Percentiles rank a stretch among this genome's conserved stretches.
Conservation (phyloP, 2,888 invertebrate species). For the Xestia c-nigrum region DNA sequence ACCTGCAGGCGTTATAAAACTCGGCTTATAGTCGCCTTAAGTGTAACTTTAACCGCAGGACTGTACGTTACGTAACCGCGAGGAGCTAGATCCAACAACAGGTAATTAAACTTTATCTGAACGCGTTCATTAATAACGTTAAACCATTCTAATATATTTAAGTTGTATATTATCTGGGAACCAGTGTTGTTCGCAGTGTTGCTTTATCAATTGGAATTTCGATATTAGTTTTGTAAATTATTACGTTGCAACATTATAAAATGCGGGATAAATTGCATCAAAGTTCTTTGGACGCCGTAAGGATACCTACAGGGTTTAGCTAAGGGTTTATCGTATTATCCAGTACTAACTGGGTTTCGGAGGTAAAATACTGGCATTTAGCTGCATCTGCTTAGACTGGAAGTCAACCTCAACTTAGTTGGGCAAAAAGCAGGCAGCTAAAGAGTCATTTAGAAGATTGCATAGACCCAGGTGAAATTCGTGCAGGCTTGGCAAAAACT, state of each 20-base stretch:
- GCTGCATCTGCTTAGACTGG: too few species aligned
- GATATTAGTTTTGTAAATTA: conserved; percentile 32
- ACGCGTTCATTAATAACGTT: conserved; percentile 62
- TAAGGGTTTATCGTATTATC: too few species aligned
- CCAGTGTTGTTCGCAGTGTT: conserved; percentile 26
- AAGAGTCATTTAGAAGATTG: too few species aligned
- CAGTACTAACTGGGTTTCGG: too few species aligned
- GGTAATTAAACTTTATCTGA: conserved; percentile 64
- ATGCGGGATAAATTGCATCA: conserved; percentile 4
- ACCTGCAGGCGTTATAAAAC: too few species aligned
- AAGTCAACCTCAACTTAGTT: too few species aligned
- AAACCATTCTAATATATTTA: conserved; percentile 52
- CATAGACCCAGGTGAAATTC: too few species aligned
- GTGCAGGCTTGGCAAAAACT: too few species aligned
- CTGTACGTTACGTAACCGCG: conserved; percentile 61
- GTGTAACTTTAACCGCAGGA: conserved; percentile 49
- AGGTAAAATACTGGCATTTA: too few species aligned
- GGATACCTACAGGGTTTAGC: not conserved
- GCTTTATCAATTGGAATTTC: conserved; percentile 40
- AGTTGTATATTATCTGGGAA: conserved; percentile 54
- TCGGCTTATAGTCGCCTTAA: too few species aligned
- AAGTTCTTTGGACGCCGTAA: conserved; percentile 9
- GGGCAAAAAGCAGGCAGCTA: too few species aligned
- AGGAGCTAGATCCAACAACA: conserved; percentile 53
- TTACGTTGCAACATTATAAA: conserved; percentile 27